Conservation (phyloP, 2,888 invertebrate genomes). For the Leucophenga maculata region DNA sequence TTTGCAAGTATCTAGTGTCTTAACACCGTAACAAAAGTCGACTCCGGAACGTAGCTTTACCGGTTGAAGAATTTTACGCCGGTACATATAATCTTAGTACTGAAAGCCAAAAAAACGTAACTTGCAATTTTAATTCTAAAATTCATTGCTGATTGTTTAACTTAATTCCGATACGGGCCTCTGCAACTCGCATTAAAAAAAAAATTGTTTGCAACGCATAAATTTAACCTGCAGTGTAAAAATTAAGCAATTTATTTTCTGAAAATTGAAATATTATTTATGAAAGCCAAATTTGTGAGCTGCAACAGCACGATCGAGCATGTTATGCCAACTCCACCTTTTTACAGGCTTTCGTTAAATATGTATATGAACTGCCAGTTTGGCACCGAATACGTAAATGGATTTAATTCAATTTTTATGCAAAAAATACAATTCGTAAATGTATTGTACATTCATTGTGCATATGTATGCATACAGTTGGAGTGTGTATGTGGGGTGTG, state of each 20-base stretch:
- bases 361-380: conserved; percentile 24
- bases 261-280: conserved; percentile 27
- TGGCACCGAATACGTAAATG: conserved; percentile 25
- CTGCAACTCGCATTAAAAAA: background rate
- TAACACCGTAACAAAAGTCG: too few species aligned
- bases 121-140: too few species aligned
- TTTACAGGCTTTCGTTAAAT: conserved; percentile 24
- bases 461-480: background rate
- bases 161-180: too few species aligned
- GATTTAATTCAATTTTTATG: conserved; percentile 26
- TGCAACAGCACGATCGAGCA: background rate
- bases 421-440: conserved; percentile 4
- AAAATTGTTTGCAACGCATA: background rate
- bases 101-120: too few species aligned
- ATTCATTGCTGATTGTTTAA: too few species aligned
- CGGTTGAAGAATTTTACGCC: too few species aligned
- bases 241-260: conserved; percentile 23
- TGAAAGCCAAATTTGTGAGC: background rate
- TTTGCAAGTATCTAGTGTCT: too few species aligned
- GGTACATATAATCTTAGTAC: too few species aligned
- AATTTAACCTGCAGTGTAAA: conserved; percentile 15
- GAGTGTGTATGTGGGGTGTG: background rate
- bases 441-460: background rate
- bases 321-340: background rate
- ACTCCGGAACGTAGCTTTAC: too few species aligned